Evolutionary conservation across 2,888 invertebrate species (phyloP), one percentile per base, ranked within the genome.

Genomic region (Cerastoderma edule): DNA sequence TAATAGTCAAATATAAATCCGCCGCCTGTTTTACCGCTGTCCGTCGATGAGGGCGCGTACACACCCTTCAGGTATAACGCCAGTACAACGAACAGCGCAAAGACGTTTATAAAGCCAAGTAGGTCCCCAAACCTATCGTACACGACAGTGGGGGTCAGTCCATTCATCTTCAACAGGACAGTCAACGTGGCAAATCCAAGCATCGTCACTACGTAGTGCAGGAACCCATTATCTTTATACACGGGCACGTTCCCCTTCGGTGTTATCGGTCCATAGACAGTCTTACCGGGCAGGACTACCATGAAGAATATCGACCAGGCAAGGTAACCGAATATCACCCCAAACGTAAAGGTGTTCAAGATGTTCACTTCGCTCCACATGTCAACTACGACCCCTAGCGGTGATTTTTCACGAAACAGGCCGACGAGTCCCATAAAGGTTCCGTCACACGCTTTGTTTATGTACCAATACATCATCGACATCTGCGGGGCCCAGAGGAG

Each of bases 1-100:
- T 94, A 95, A 86, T 94, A 94, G 82, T 95, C 94, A 83, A 93
- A 94, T 27, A 94, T 85, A 44, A 91, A 80, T 73, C 92, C 93
- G 3, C 93, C 92, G 3, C 93, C 93, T n/a, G 91, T 88, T n/a
- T 90, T 86, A 0, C 93, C 92, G 57, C 84, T 87, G 72, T 93
- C 93, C 0, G 89, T 83, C 16, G 91, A 85, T 0, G 93, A 92
- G 0, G 93, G 93, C 1, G 80, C 72, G 39, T 84, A 78, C 13
- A 87, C 75, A 16, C 93, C 94, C 76, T 93, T 93, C 6, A 93
- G 33, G 70, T 93, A 91, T 24, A 94, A 87, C 39, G 91, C 85
- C 0, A 90, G 35, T 78, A 94, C 94, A 46, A 94, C 90, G 0
- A 92, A 48, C 19, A 93, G 83, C 6, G 94, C 93, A 48, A 93